Evolutionary conservation across 2,888 invertebrate genomes (phyloP).

Genomic region (Amphipoea lucens): DNA sequence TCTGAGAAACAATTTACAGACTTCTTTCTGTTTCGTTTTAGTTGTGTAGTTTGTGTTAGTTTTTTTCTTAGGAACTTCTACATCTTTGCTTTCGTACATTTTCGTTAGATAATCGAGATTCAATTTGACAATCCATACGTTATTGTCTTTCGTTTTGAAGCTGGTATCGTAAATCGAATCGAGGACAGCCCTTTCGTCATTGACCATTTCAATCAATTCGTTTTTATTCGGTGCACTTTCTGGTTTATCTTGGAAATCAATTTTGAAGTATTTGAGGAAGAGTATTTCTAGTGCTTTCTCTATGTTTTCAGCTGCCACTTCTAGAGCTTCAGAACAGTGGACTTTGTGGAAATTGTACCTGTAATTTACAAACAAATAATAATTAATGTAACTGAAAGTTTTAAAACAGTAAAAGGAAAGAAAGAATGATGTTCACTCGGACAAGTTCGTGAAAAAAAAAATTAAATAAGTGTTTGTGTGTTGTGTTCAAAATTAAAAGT

Average conservation of each 20-base stretch:
- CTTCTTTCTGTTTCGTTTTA: conserved; percentile 89
- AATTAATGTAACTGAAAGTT: background rate
- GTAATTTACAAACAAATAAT: conserved; percentile 64
- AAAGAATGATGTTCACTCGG: background rate
- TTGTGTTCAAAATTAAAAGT: no score
- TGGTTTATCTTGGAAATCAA: conserved; percentile 81
- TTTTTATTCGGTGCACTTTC: conserved; percentile 84
- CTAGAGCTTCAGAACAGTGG: conserved; percentile 94
- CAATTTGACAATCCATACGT: conserved; percentile 93
- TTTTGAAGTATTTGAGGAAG: conserved; percentile 92
- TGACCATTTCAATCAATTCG: conserved; percentile 91
- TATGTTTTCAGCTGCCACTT: conserved; percentile 92
- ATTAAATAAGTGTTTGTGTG: no score
- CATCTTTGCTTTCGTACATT: conserved; percentile 88
- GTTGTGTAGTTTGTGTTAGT: conserved; percentile 82
- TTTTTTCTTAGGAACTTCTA: conserved; percentile 83
- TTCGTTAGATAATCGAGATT: conserved; percentile 92
- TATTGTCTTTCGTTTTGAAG: conserved; percentile 92
- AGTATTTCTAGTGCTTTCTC: conserved; percentile 93
- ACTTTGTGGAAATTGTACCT: conserved; percentile 94
- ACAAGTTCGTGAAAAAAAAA: background rate
- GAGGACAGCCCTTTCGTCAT: conserved; percentile 93
- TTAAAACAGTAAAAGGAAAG: background rate
- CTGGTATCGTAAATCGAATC: conserved; percentile 94
- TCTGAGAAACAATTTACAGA: conserved; percentile 91